A percentile compares a stretch with the other conserved stretches of the same genome.
Conservation (phyloP, 2,113 vertebrate species). For the Kryptolebias marmoratus region DNA sequence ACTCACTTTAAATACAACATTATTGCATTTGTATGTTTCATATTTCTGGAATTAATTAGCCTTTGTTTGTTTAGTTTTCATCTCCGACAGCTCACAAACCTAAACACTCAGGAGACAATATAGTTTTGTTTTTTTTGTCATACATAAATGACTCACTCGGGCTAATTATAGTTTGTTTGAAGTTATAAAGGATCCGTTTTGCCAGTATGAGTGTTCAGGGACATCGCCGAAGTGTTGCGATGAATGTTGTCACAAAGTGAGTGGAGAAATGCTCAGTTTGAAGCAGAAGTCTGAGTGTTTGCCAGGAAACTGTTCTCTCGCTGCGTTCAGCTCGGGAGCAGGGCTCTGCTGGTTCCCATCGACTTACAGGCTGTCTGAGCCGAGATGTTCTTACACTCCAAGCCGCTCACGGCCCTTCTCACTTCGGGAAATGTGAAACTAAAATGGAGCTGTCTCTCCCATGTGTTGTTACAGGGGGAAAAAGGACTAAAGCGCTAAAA, state of each 20-base stretch:
- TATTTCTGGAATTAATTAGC: neutral
- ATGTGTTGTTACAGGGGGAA: neutral
- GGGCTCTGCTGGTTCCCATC: neutral
- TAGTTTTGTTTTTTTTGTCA: neutral
- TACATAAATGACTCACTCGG: conserved; percentile 7
- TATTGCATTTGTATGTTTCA: too few relatives aligned
- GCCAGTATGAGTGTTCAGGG: conserved; percentile 9
- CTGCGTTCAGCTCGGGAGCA: neutral
- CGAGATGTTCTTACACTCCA: neutral
- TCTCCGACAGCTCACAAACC: neutral
- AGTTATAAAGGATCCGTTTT: conserved; percentile 1
- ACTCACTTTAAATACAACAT: neutral
- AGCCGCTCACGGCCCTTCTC: neutral
- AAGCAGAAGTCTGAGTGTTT: conserved; percentile 7
- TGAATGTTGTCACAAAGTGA: conserved; percentile 12
- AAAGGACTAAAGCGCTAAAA: neutral
- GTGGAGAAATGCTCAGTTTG: conserved; percentile 16
- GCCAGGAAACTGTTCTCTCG: conserved; percentile 23
- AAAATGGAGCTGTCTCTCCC: neutral
- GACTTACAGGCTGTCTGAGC: neutral
- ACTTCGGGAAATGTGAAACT: neutral
- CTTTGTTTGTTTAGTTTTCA: neutral
- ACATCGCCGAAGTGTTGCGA: conserved; percentile 19
- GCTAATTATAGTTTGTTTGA: neutral
- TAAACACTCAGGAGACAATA: neutral